Base-by-base conservation (phyloP, 2,797 vertebrate genomes). In the Manis javanica region DNA sequence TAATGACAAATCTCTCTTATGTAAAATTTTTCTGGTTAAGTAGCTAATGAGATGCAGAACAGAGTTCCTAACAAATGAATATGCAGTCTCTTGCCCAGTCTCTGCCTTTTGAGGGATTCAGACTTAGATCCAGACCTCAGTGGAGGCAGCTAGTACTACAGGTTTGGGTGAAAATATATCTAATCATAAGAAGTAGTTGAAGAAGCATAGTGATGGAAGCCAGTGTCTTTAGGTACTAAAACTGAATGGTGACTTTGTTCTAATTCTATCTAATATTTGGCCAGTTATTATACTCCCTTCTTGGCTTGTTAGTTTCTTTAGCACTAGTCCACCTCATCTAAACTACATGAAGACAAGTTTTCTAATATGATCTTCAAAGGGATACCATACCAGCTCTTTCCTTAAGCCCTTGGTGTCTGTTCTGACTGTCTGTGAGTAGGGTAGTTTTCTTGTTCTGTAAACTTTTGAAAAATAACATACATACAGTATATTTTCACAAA, bases 41-140 rank as follows among this genome's bases (percentile, higher is more conserved):
- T 72, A 71, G 18, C 14, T 82, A 92, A 39, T 13, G 1, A 85
- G 34, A 85, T n/a, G 16, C 79, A 79, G n/a, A 79, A 15, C 68
- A 87, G 72, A 84, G 90, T 71, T 95, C 59, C 34, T 81, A 79
- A 90, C n/a, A 72, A 26, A 66, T 88, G 37, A 69, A 64, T 51
- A 23, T 64, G 16, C 5, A 46, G 8, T 55, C 42, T 87, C 23
- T 96, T 69, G 37, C 55, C 34, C 64, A 83, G 2, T 93, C 46
- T 96, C 39, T 83, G 39, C 59, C 37, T 91, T 88, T 49, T 37
- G n/a, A 16, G 64, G 7, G 31, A 39, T 66, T 79, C 18, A 87
- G 37, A 88, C 53, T 93, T 87, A n/a, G 39, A 93, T 82, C 34
- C 29, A 26, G 51, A 89, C 24, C 64, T 78, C 26, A 46, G 15